Evolutionary conservation across 2,797 vertebrate genomes (phyloP), one percentile per base, ranked within the genome.

Genomic region (Staurois parvus): DNA sequence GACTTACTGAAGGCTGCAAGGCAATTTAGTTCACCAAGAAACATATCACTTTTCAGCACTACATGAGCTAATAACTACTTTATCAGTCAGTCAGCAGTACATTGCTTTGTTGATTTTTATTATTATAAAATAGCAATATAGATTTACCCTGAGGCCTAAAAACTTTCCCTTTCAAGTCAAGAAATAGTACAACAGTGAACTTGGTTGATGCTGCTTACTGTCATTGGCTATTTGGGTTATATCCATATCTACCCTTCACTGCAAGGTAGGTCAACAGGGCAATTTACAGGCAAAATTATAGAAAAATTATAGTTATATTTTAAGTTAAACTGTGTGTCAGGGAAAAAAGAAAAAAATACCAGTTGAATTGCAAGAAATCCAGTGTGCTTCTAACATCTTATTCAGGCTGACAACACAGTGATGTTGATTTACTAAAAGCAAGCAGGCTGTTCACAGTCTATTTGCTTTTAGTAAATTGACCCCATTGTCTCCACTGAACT

Each of bases 41-140:
- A 24, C 40, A 85, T 79, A 85, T 85, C 76, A 80, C 29, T 80
- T 70, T 75, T 68, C 77, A 59, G 42, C 32, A 40, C 59, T 67
- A 64, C 73, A 68, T 13, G 66, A 66, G 76, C 67, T 79, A 73
- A 67, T 67, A 79, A 72, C 72, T 67, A 79, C 37, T 85, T 19
- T 72, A 72, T 78, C 48, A 64, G 29, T 56, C 13, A 15, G 19
- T 70, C 67, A 34, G 11, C 48, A 9, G 67, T 37, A 29, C 13
- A 72, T 28, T 72, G 56, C 21, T 7, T 72, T 40, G 10, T 17
- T 30, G 28, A 73, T 70, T 34, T n/a, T 30, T 19, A 59, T 32
- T 34, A 37, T 24, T 59, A 59, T 59, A 24, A 59, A 4, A 29
- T 68, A 21, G 17, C 32, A 70, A 59, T 37, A 24, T 12, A 56